phyloP scores from a whole-genome alignment of 1,140 invertebrate species.

The Oreohelix idahoensis region DNA sequence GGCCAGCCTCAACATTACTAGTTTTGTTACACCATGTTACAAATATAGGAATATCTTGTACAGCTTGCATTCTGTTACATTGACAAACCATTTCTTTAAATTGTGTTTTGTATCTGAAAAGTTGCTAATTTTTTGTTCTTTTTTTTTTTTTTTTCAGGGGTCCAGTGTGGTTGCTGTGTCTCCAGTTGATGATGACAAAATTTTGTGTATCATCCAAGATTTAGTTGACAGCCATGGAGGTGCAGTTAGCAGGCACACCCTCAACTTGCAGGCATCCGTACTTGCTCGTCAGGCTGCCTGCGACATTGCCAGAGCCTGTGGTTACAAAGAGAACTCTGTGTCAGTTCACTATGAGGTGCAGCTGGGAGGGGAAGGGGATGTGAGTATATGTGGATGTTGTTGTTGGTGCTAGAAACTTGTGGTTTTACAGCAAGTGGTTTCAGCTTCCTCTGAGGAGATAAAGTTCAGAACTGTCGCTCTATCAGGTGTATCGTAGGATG shows the following conservation, averaged over 20 bases:
- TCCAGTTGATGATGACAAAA: constrained; percentile 67
- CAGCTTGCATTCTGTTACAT: no score
- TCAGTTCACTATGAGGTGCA: constrained; percentile 72
- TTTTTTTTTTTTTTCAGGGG: constrained; percentile 1
- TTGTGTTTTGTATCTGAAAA: no score
- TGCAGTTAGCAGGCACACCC: constrained; percentile 57
- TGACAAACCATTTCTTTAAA: no score
- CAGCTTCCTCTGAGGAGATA: no score
- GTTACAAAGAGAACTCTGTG: constrained; percentile 76
- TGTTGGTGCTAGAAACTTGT: no score
- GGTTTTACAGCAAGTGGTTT: no score
- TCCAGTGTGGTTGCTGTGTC: constrained; percentile 55
- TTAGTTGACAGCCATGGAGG: constrained; percentile 70
- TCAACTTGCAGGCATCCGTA: constrained; percentile 74
- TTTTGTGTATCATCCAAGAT: constrained; percentile 77
- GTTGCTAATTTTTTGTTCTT: not conserved
- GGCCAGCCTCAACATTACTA: no score
- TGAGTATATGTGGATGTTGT: constrained; percentile 40
- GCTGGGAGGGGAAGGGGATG: constrained; percentile 54
- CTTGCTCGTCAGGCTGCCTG: constrained; percentile 74
- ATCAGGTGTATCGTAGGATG: no score
- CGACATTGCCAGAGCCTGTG: constrained; percentile 75
- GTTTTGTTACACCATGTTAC: no score
- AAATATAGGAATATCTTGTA: no score
- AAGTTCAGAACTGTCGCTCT: no score